Evolutionary conservation across 2,888 invertebrate species (phyloP), one percentile per base, ranked within the genome.

Genomic region (Linyphia triangularis): DNA sequence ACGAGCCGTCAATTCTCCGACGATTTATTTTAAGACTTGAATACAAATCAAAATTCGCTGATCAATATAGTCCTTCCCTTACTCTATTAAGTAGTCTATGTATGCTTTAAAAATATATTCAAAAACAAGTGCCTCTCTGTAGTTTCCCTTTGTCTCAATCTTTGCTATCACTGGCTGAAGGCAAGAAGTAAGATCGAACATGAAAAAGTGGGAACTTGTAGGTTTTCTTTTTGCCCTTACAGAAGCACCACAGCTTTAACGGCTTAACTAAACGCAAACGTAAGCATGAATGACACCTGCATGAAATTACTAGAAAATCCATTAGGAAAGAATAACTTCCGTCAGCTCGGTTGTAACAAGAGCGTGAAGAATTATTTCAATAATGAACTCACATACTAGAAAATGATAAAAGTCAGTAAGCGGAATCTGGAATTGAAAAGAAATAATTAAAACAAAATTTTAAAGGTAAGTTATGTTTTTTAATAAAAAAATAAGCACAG

Each of bases 161-260:
- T n/a, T n/a, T n/a, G n/a, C 57, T 16, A 6, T 22, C 33, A 4
- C 33, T 33, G 4, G 4, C 51, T 13, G 16, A 51, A 51, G 51
- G 5, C 16, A 16, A 19, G 22, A 7, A 24, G 30, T 30, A 28
- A n/a, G 30, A 77, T 77, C 24, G 37, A 40, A n/a, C 43, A 51
- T 22, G 67, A 67, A 22, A 51, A 67, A 63, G 16, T 19, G 19
- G 16, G 78, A 72, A 85, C 85, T 85, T 85, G 24, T 85, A 51
- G 37, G 85, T 70, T 43, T 85, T 85, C 85, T 9, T 30, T 78
- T 79, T 72, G n/a, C 59, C 28, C 26, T 72, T 30, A 63, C 72
- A 63, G 85, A 85, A 85, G 85, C 85, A 79, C 85, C 63, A 85
- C 78, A 85, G 70, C 79, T 85, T 78, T 51, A 79, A 83, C 70